These are phyloP conservation scores for Falcaria lacertinaria DNA, from an alignment of 2,888 invertebrate genomes.

Conservation along the genomic window DNA sequence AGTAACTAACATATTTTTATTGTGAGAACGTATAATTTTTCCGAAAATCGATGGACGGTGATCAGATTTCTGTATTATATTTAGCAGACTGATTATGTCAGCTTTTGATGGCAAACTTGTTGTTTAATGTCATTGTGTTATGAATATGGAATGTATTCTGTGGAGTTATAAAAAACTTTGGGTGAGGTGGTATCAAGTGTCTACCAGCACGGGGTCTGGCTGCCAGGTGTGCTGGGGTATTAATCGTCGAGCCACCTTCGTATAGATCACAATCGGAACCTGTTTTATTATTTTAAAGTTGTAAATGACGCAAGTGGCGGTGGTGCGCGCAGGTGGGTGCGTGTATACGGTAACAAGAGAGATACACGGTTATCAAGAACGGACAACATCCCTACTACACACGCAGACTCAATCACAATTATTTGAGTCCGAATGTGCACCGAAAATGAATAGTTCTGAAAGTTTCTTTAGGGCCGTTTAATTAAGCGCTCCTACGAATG, in stretches of 20 bases:
- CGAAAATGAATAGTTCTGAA: too few relatives aligned
- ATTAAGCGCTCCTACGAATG: too few relatives aligned
- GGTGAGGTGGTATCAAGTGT: constrained; percentile 49
- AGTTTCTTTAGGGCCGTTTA: too few relatives aligned
- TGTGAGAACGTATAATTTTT: too few relatives aligned
- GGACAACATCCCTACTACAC: constrained; percentile 16
- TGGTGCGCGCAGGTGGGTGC: constrained; percentile 67
- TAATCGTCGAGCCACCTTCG: constrained; percentile 69
- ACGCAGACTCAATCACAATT: too few relatives aligned
- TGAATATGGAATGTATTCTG: constrained; percentile 47
- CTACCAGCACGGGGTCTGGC: constrained; percentile 55
- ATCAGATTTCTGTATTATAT: constrained; percentile 22
- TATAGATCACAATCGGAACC: constrained; percentile 77
- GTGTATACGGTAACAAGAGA: constrained; percentile 51
- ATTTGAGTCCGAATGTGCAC: too few relatives aligned
- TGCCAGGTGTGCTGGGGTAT: constrained; percentile 69
- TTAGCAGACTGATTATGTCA: constrained; percentile 35
- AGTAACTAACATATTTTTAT: too few relatives aligned
- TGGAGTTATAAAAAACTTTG: constrained; percentile 37
- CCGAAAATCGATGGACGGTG: too few relatives aligned
- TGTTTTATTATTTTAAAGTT: constrained; percentile 78
- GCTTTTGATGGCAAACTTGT: constrained; percentile 28
- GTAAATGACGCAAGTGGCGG: constrained; percentile 76
- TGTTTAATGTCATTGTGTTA: constrained; percentile 42
- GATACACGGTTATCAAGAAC: constrained; percentile 35